A percentile compares a stretch with the other conserved stretches of the same genome.
These are phyloP conservation scores for Rhadinocentrus ornatus DNA, from an alignment of 2,797 vertebrate genomes.

Conservation along the genomic window DNA sequence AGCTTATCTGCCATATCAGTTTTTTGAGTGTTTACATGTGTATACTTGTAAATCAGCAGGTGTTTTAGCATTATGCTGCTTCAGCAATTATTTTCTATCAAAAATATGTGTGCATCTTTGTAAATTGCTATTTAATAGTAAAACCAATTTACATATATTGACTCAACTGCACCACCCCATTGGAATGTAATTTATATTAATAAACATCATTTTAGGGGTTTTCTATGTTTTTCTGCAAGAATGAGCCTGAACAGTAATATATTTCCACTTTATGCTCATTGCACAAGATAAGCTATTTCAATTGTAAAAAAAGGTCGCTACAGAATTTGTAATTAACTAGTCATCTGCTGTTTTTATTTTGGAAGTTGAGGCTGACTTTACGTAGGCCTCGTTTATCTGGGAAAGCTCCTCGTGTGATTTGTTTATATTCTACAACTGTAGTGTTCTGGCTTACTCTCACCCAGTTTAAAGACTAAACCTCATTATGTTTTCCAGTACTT, in stretches of 20 bases:
- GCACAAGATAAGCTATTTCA: too few species aligned
- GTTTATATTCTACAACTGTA: conserved; percentile 20
- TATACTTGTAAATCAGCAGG: conserved; percentile 1
- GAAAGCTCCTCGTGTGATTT: background rate
- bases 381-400: background rate
- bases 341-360: background rate
- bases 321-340: background rate
- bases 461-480: conserved; percentile 44
- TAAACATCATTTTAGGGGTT: conserved; percentile 27
- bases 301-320: background rate
- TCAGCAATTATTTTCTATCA: background rate
- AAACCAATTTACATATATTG: background rate
- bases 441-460: conserved; percentile 27
- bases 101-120: background rate
- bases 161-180: background rate
- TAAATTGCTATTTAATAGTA: conserved; percentile 4
- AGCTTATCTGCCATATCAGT: conserved; percentile 53
- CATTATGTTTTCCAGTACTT: conserved; percentile 60
- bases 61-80: conserved; percentile 21
- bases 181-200: conserved; percentile 38
- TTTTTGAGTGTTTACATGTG: conserved; percentile 1
- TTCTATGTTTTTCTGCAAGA: background rate
- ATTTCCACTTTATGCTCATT: background rate
- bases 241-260: background rate
- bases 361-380: background rate